Evolutionary conservation across 2,797 vertebrate genomes (phyloP), one percentile per base, ranked within the genome.

Genomic region (Dendrocincla tyrannina): DNA sequence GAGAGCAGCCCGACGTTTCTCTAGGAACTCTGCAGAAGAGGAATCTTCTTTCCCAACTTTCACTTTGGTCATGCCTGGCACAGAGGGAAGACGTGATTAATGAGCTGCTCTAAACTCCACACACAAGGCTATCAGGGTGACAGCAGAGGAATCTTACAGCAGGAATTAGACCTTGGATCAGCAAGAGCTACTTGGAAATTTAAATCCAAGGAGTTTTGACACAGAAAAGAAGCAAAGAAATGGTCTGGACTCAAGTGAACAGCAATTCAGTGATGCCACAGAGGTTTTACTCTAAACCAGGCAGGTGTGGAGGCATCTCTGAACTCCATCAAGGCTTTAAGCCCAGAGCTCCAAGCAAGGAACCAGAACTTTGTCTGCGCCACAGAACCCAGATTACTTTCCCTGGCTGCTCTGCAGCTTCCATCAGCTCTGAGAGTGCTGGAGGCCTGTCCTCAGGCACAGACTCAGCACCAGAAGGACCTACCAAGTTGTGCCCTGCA

Each of bases 31-130:
- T 42, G 97, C 98, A 66, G 99, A 99, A 7, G 99, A 99, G 28
- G 99, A 99, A 75, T 99, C 99, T 94, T 99, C 99, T 94, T 99
- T 99, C 41, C 99, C 99, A 89, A 99, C 99, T 97, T 99, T 99
- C 89, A 99, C 97, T 98, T 99, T 99, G 52, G 99, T 99, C 99
- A 99, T 99, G 91, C 99, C 99, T 99, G 96, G 77, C 86, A 87
- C 66, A 44, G 68, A 96, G 78, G 32, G 41, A 53, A 81, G 69
- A 74, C 0, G 6, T 23, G 39, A 28, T 72, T 46, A 58, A 41
- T 10, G 50, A 94, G 67, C 59, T 56, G 60, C 78, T 87, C 76
- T 68, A 24, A 46, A 79, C 42, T 88, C 62, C 23, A 23, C 13
- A 23, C 12, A 10, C 8, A 17, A 44, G 47, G 13, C 64, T 35